These are phyloP conservation scores for Catharus ustulatus DNA, from an alignment of 2,797 vertebrate genomes.

Conservation along the genomic window DNA sequence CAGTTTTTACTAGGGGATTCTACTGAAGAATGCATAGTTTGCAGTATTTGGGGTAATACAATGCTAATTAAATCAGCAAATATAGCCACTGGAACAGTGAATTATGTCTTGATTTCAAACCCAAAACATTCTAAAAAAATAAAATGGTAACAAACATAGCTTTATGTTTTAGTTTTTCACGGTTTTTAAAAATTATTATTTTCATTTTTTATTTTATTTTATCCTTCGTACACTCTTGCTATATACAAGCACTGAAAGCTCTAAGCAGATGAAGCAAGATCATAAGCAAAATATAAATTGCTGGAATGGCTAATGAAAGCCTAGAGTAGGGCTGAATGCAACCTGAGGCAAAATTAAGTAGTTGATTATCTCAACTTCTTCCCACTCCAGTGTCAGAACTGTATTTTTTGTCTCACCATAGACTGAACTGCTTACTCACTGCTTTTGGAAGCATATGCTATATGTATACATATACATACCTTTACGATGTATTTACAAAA, in stretches of 20 bases:
- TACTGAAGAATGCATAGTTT: not conserved
- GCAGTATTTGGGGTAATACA: not conserved
- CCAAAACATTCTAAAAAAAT: not conserved
- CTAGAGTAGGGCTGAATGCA: not conserved
- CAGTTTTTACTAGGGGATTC: not conserved
- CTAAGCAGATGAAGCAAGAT: not conserved
- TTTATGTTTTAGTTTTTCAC: not conserved
- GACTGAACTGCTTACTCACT: not conserved
- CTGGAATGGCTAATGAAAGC: not conserved
- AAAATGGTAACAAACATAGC: not conserved
- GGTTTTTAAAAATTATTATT: not conserved
- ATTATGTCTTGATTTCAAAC: not conserved
- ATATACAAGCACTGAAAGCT: not conserved
- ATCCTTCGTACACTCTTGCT: not conserved
- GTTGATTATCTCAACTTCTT: not conserved
- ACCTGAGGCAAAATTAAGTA: not conserved
- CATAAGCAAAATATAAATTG: not conserved
- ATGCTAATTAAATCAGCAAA: not conserved
- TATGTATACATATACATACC: fast-evolving
- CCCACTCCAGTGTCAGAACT: not conserved
- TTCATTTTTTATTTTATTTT: not conserved
- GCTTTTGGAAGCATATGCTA: not conserved
- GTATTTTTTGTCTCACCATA: not conserved
- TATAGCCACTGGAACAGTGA: not conserved
- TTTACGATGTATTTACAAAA: not conserved